phyloP scores from a whole-genome alignment of 2,113 vertebrate species.

The Hydrolagus affinis region DNA sequence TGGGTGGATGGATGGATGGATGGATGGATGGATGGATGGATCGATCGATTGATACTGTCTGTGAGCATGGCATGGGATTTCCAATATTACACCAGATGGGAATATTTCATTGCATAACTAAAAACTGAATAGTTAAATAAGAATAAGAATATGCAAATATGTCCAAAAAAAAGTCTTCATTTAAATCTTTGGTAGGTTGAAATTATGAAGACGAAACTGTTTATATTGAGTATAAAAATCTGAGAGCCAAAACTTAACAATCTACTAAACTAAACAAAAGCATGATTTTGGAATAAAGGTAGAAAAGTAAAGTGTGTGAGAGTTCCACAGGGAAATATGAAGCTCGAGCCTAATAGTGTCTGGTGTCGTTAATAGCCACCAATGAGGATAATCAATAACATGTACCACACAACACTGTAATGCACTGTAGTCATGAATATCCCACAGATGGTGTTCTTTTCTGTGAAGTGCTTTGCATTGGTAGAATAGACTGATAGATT shows the following conservation, averaged over 20 bases:
- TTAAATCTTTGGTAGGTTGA: not conserved
- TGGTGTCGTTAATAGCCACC: slow-evolving; percentile 57
- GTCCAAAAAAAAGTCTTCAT: too few relatives aligned
- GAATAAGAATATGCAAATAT: too few relatives aligned
- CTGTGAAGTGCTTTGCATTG: slow-evolving; percentile 55
- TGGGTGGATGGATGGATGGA: too few relatives aligned
- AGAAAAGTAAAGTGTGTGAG: not conserved
- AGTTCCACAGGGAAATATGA: slow-evolving; percentile 50
- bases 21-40: too few relatives aligned
- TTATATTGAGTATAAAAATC: not conserved
- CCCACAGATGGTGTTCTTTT: slow-evolving; percentile 55
- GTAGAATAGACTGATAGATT: slow-evolving; percentile 60
- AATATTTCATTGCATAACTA: too few relatives aligned
- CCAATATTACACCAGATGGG: too few relatives aligned
- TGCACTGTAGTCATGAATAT: slow-evolving; percentile 58
- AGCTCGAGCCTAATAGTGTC: slow-evolving; percentile 49
- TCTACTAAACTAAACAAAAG: not conserved
- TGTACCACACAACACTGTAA: slow-evolving; percentile 51
- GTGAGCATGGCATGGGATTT: too few relatives aligned
- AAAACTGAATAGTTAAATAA: not conserved
- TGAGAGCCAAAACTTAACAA: not conserved
- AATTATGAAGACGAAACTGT: not conserved
- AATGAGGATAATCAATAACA: slow-evolving; percentile 65
- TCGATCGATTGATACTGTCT: too few relatives aligned
- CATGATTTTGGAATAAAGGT: not conserved